Base-by-base conservation (phyloP, 2,113 vertebrate genomes). In the Spilogale gracilis region DNA sequence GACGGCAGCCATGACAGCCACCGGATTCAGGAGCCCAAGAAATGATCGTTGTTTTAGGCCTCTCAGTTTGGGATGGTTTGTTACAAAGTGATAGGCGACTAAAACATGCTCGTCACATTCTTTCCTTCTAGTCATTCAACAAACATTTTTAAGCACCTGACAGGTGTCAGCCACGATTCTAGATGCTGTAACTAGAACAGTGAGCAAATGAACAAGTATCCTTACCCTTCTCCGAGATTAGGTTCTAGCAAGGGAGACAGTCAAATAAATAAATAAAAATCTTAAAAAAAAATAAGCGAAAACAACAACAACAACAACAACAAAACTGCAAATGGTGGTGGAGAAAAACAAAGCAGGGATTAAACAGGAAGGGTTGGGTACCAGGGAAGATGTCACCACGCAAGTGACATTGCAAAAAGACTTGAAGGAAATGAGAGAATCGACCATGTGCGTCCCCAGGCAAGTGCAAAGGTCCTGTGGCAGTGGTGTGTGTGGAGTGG, bases 1-100 rank as follows among this genome's bases (percentile, higher is more conserved):
- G 69, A 21, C 0, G 0, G 23, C 30, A 16, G 67, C 38, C 30
- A 11, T 10, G 17, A 48, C 14, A 17, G 11, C 25, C 1, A 1
- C 30, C 50, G n/a, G 14, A 73, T 6, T 21, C 45, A 27, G 67
- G 32, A 81, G 67, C 84, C 48, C 65, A 23, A 78, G 11, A 32
- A 13, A 14, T 17, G 73, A 52, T 4, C 45, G 18, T 11, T 60
- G 50, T n/a, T 48, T 50, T 25, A 56, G 54, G 71, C 38, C 67
- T 45, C 38, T 27, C n/a, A 0, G 3, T 16, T 74, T 56, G 60
- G 71, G 78, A 87, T 5, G 50, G 71, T 60, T 80, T 18, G 1
- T 69, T 63, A 50, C 1, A 38, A 91, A 78, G 71, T 30, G n/a
- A 27, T 9, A 52, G 83, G 61, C 11, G 50, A 18, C n/a, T 5